phyloP scores from a whole-genome alignment of 2,888 invertebrate species.

The Cheilosia pagana region DNA sequence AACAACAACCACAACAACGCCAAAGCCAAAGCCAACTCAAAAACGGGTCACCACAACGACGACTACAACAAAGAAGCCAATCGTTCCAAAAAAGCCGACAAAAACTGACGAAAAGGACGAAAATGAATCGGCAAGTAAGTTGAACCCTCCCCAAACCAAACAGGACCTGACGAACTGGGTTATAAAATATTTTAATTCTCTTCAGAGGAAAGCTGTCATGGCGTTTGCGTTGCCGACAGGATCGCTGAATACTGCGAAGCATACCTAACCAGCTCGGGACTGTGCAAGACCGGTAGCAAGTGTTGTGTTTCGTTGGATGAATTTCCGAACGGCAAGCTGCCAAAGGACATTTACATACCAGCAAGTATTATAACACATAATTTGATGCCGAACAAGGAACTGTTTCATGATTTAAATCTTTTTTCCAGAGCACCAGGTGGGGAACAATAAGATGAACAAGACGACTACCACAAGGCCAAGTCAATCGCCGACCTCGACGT shows the following conservation, averaged over 20 bases:
- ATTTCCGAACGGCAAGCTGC: conserved; percentile 87
- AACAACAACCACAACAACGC: conserved; percentile 80
- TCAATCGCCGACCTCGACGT: conserved; percentile 77
- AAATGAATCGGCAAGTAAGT: conserved; percentile 74
- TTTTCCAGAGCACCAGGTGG: conserved; percentile 80
- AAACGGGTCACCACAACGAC: conserved; percentile 75
- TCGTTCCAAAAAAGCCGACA: conserved; percentile 78
- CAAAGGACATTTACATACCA: conserved; percentile 90
- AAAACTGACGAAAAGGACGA: conserved; percentile 78
- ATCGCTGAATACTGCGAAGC: conserved; percentile 95
- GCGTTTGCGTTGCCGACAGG: conserved; percentile 92
- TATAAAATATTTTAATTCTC: not conserved
- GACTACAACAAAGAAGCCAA: conserved; percentile 77
- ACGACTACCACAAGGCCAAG: conserved; percentile 82
- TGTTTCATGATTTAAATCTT: conserved; percentile 43
- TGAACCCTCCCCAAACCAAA: conserved; percentile 36
- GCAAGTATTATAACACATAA: conserved; percentile 83
- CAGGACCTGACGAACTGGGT: not conserved
- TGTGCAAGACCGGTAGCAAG: conserved; percentile 90
- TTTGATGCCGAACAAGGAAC: conserved; percentile 44
- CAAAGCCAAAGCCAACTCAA: conserved; percentile 77
- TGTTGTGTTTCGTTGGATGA: conserved; percentile 93
- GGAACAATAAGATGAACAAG: conserved; percentile 73
- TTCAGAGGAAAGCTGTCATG: conserved; percentile 86
- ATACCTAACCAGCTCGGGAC: conserved; percentile 88